Conservation (phyloP, 2,797 vertebrate species). For the Pseudochaenichthys georgianus region DNA sequence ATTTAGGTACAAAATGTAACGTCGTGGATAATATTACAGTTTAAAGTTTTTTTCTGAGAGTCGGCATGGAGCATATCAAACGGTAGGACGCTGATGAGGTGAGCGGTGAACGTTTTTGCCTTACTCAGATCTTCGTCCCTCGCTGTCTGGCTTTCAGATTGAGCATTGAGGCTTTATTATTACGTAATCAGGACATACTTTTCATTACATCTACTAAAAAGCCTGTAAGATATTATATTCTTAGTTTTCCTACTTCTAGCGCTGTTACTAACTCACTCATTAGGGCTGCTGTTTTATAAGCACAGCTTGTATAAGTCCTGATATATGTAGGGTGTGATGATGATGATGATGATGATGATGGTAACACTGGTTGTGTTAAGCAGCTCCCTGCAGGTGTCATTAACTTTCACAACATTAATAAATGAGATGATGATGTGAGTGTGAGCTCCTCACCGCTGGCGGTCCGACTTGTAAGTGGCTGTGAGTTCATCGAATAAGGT, state of each 20-base stretch:
- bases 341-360: background rate
- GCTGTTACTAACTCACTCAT: background rate
- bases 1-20: no score
- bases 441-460: conserved; percentile 92
- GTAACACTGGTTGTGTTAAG: background rate
- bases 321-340: background rate
- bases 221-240: background rate
- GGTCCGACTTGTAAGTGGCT: conserved; percentile 99
- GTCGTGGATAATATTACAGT: no score
- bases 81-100: no score
- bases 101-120: no score
- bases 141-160: no score
- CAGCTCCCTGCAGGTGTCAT: conserved; percentile 1
- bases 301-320: background rate
- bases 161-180: background rate
- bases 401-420: conserved; percentile 1
- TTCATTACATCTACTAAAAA: background rate
- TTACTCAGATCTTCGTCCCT: no score
- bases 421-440: background rate
- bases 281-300: background rate
- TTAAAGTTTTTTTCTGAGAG: no score
- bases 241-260: background rate
- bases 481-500: conserved; percentile 99
- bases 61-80: no score
- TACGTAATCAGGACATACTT: background rate